phyloP scores from a whole-genome alignment of 2,797 vertebrate species.

The Naso thynnoides region DNA sequence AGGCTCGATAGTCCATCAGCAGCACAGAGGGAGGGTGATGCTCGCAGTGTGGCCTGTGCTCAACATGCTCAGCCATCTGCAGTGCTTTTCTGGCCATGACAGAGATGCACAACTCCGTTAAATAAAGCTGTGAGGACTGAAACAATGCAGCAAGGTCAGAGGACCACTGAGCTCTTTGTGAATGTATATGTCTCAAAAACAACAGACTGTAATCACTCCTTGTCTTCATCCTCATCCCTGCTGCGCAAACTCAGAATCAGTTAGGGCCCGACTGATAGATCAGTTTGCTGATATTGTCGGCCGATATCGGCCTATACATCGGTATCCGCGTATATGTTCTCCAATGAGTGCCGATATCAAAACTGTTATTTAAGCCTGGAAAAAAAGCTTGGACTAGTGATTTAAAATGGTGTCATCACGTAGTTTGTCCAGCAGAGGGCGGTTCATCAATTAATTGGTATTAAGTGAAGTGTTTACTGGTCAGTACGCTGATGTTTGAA shows the following conservation, averaged over 20 bases:
- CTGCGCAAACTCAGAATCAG: conserved; percentile 12
- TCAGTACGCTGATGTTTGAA: too few relatives aligned
- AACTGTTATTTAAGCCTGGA: too few relatives aligned
- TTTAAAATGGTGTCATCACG: too few relatives aligned
- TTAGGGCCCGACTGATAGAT: too few relatives aligned
- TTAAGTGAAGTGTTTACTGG: too few relatives aligned
- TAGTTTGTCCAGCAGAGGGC: too few relatives aligned
- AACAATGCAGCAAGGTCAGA: conserved; percentile 13
- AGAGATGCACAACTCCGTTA: conserved; percentile 35
- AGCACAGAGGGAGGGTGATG: conserved; percentile 63
- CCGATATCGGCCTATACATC: too few relatives aligned
- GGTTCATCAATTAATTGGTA: too few relatives aligned
- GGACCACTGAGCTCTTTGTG: conserved; percentile 16
- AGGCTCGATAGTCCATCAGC: conserved; percentile 63
- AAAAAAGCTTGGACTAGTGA: too few relatives aligned
- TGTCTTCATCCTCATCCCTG: background rate
- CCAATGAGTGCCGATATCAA: too few relatives aligned
- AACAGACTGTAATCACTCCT: background rate
- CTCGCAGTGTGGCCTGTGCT: conserved; percentile 29
- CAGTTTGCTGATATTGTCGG: too few relatives aligned
- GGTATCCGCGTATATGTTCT: too few relatives aligned
- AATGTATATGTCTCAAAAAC: conserved; percentile 2
- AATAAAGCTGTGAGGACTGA: conserved; percentile 17
- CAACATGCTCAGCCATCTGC: conserved; percentile 65
- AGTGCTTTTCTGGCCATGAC: conserved; percentile 13